These are phyloP conservation scores for Saccostrea cuccullata DNA, from an alignment of 1,140 invertebrate species.

Conservation along the genomic window DNA sequence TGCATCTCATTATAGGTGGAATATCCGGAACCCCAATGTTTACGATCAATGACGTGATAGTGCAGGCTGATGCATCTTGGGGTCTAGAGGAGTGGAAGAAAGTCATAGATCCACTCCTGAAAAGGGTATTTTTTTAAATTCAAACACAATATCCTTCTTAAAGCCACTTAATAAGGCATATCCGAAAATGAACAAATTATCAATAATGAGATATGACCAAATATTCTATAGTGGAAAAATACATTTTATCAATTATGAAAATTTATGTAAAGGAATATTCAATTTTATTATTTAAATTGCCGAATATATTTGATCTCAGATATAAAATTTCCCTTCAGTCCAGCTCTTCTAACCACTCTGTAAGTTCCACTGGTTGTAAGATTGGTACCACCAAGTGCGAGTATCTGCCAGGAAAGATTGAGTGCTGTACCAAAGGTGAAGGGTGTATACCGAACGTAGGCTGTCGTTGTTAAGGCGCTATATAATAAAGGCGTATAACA, in stretches of 20 bases:
- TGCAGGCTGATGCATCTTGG: conserved; percentile 63
- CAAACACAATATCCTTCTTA: not conserved
- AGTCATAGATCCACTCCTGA: conserved; percentile 65
- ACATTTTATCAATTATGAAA: too few species aligned
- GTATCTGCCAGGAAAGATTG: conserved; percentile 65
- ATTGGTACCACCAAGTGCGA: conserved; percentile 59
- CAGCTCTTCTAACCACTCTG: not conserved
- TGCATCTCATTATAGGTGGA: conserved; percentile 50
- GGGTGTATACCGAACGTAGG: conserved; percentile 69
- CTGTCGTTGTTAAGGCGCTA: conserved; percentile 59
- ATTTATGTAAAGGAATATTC: too few species aligned
- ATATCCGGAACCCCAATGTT: conserved; percentile 65
- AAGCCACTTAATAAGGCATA: not conserved
- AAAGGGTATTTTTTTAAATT: not conserved
- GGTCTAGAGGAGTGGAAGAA: conserved; percentile 64
- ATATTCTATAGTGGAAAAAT: too few species aligned
- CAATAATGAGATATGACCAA: too few species aligned
- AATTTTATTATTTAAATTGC: too few species aligned
- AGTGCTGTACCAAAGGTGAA: conserved; percentile 68
- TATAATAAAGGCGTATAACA: not conserved
- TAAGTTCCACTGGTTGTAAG: conserved; percentile 42
- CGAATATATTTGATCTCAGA: too few species aligned
- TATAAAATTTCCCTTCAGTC: not conserved
- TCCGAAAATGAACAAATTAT: not conserved
- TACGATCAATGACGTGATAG: conserved; percentile 67